A percentile compares a stretch with the other conserved stretches of the same genome.
These are phyloP conservation scores for Phalacrocorax brasilianus DNA, from an alignment of 2,113 vertebrate genomes.

Conservation along the genomic window DNA sequence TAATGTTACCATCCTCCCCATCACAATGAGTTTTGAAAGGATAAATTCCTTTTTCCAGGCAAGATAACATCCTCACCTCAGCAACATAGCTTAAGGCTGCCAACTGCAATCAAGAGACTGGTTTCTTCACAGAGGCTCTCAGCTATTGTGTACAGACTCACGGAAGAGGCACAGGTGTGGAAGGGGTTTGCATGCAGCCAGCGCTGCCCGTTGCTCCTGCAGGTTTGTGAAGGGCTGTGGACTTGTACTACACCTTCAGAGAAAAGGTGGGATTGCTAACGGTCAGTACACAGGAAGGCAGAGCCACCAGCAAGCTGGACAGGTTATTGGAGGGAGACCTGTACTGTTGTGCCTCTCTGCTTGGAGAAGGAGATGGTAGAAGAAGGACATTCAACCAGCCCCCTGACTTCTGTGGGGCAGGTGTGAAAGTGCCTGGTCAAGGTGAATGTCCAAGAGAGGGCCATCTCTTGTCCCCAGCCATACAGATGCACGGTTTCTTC, in stretches of 20 bases:
- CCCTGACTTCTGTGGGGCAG: not conserved
- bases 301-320: not conserved
- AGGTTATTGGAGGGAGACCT: not conserved
- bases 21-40: not conserved
- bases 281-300: not conserved
- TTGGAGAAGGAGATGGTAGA: not conserved
- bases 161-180: not conserved
- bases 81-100: not conserved
- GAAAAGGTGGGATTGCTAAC: not conserved
- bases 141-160: not conserved
- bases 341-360: not conserved
- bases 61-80: not conserved
- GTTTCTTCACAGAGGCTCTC: not conserved
- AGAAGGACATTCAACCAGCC: accelerated
- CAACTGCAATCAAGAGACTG: not conserved
- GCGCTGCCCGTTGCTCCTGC: accelerated
- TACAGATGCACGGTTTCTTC: accelerated
- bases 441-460: not conserved
- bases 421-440: not conserved
- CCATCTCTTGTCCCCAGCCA: not conserved
- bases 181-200: not conserved
- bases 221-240: not conserved
- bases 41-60: not conserved
- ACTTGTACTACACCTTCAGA: not conserved
- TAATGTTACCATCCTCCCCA: not conserved